Evolutionary conservation across 30 jellyfish, hydroid and myxozoan genomes (phyloP).

Genomic region (Aurelia aurita): DNA sequence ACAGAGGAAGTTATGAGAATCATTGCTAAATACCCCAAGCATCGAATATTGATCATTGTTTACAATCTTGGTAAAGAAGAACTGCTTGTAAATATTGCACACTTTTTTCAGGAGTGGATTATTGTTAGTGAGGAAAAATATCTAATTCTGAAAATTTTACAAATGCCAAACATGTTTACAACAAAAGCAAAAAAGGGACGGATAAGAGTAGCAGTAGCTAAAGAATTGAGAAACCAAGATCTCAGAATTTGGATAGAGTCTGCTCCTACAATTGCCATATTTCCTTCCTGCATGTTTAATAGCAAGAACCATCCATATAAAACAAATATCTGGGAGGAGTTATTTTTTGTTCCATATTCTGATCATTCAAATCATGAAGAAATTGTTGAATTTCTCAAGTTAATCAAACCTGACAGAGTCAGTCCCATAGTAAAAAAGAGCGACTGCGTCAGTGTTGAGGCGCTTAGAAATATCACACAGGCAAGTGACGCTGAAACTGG

Average conservation of each 20-base stretch:
- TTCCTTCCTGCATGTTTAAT: slow-evolving; percentile 56
- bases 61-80: slow-evolving; percentile 62
- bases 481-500: too few species aligned
- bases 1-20: slow-evolving; percentile 7
- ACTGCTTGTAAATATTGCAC: slow-evolving; percentile 49
- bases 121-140: slow-evolving; percentile 33
- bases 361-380: slow-evolving; percentile 67
- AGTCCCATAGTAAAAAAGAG: slow-evolving; percentile 33
- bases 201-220: slow-evolving; percentile 21
- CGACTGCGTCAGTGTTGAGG: not conserved
- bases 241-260: slow-evolving; percentile 18
- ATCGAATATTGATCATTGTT: slow-evolving; percentile 20
- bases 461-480: too few species aligned
- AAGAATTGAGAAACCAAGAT: not conserved
- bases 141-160: slow-evolving; percentile 6
- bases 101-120: slow-evolving; percentile 36
- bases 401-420: slow-evolving; percentile 34
- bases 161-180: slow-evolving; percentile 43
- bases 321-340: not conserved
- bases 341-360: slow-evolving; percentile 54
- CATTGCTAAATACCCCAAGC: slow-evolving; percentile 43
- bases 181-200: slow-evolving; percentile 1
- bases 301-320: slow-evolving; percentile 24
- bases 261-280: slow-evolving; percentile 40
- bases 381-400: slow-evolving; percentile 12